Conservation (phyloP, 2,797 vertebrate genomes). For the Lepus townsendii region DNA sequence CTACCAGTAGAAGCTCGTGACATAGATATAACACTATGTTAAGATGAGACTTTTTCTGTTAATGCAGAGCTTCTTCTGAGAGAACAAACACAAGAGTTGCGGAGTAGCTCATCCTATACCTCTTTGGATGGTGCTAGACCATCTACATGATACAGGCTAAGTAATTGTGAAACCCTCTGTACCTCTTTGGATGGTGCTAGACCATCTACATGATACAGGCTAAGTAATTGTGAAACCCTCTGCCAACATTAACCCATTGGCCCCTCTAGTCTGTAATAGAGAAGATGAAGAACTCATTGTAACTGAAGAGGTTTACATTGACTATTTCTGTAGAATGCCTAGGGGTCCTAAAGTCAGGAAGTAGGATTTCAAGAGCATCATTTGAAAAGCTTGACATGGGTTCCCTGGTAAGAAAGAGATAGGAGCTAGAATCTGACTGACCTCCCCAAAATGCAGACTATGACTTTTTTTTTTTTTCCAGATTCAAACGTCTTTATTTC, state of each 20-base stretch:
- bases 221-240: conserved; percentile 18
- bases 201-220: neutral
- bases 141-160: neutral
- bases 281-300: conserved; percentile 22
- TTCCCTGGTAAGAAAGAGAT: neutral
- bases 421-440: neutral
- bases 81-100: conserved; percentile 13
- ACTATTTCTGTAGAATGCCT: neutral
- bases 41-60: conserved; percentile 43
- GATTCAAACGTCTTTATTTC: conserved; percentile 85
- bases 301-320: neutral
- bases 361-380: neutral
- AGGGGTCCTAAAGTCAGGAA: neutral
- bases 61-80: conserved; percentile 59
- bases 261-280: neutral
- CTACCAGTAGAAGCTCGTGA: neutral
- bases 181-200: neutral
- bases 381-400: conserved; percentile 12
- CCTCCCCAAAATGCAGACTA: neutral
- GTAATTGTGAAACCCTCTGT: neutral
- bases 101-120: neutral
- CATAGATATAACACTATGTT: neutral
- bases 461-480: neutral
- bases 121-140: neutral
- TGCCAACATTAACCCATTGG: neutral